Percentiles rank a stretch among this genome's conserved stretches.
phyloP scores from a whole-genome alignment of 2,888 invertebrate species.

The Bombyx huttoni region DNA sequence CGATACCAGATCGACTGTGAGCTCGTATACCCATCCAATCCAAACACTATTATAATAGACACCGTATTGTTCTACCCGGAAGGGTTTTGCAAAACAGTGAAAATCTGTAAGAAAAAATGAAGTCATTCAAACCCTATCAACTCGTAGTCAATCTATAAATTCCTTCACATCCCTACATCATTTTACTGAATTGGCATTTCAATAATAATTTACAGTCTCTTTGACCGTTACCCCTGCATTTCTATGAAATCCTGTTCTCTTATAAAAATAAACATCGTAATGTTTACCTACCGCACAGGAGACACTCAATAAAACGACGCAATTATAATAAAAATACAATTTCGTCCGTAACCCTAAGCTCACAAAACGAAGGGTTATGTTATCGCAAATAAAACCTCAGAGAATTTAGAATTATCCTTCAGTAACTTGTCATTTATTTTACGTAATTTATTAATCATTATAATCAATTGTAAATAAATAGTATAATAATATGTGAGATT shows the following conservation, averaged over 20 bases:
- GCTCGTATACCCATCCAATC: no score
- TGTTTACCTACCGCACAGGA: constrained; percentile 48
- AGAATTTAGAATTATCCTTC: background rate
- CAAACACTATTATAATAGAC: no score
- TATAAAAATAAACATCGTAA: constrained; percentile 36
- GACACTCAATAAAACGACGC: constrained; percentile 53
- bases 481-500: no score
- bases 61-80: no score
- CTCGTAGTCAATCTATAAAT: no score
- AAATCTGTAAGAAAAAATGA: no score
- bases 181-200: background rate
- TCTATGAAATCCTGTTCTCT: constrained; percentile 20
- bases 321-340: constrained; percentile 72
- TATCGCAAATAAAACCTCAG: constrained; percentile 52
- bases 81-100: no score
- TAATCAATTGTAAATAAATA: no score
- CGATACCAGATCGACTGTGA: no score
- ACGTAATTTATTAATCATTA: no score
- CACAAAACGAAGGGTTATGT: constrained; percentile 36
- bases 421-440: background rate
- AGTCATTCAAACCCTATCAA: no score
- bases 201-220: constrained; percentile 4
- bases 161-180: constrained; percentile 15
- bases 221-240: background rate
- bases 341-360: constrained; percentile 60